Conservation (phyloP, 2,113 vertebrate species). For the Pavo muticus region DNA sequence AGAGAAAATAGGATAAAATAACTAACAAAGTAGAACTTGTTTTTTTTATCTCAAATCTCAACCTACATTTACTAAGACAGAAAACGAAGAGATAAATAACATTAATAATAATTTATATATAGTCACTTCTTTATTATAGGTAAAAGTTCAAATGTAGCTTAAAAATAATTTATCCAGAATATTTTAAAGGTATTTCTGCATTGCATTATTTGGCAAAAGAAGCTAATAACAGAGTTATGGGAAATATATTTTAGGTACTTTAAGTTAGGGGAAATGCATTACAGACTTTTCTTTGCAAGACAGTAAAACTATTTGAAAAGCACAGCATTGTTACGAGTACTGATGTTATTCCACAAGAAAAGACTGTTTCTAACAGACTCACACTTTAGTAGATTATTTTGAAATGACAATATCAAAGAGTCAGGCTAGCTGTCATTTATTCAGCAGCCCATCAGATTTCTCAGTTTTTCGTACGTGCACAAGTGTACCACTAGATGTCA, state of each 20-base stretch:
- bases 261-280: background rate
- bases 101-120: no score
- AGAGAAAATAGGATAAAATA: no score
- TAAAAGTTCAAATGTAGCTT: background rate
- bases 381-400: background rate
- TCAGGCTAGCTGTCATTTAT: background rate
- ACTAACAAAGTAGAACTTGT: no score
- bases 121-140: background rate
- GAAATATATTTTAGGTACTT: background rate
- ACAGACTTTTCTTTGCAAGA: background rate
- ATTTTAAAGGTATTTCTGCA: background rate
- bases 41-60: no score
- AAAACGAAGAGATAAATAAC: no score
- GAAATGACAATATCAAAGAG: background rate
- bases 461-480: background rate
- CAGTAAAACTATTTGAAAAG: background rate
- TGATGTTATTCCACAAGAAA: background rate
- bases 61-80: no score
- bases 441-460: background rate
- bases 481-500: slow-evolving; percentile 39
- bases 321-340: background rate
- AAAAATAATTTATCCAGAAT: background rate
- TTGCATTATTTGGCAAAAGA: background rate
- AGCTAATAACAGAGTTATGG: background rate
- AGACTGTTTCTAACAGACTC: background rate